phyloP scores from a whole-genome alignment of 2,113 vertebrate species.

The Tachycineta bicolor region DNA sequence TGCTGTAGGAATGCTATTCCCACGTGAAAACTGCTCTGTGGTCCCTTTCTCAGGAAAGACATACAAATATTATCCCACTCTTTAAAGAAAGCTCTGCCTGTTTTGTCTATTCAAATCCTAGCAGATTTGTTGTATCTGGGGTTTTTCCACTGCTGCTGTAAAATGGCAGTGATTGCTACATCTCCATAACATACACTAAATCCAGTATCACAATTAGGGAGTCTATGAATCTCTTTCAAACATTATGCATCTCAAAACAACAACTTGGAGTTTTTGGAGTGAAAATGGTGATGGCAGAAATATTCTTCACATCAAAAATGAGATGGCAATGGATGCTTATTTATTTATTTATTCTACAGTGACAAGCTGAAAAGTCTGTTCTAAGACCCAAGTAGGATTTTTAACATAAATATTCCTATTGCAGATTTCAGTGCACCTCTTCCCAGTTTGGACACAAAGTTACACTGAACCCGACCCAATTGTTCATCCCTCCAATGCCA shows the following conservation, averaged over 20 bases:
- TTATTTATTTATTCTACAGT: neutral
- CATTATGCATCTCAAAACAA: neutral
- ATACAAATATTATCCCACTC: neutral
- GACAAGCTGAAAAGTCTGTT: neutral
- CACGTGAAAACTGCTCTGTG: neutral
- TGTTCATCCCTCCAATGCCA: neutral
- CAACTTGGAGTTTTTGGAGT: neutral
- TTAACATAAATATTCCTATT: neutral
- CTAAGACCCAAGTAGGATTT: neutral
- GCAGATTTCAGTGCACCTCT: neutral
- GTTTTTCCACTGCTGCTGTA: neutral
- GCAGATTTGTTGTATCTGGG: fast-evolving
- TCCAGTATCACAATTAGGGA: neutral
- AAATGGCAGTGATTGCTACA: neutral
- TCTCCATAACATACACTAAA: neutral
- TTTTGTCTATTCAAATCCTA: neutral
- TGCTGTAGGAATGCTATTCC: neutral
- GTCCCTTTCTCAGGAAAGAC: neutral
- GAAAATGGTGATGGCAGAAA: neutral
- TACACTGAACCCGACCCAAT: fast-evolving
- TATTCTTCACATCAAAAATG: neutral
- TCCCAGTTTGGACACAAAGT: neutral
- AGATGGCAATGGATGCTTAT: neutral
- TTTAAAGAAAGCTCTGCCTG: neutral
- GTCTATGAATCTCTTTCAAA: neutral